Evolutionary conservation across 2,113 vertebrate species (phyloP), one percentile per base, ranked within the genome.

Genomic region (Cyprinodon tularosa): DNA sequence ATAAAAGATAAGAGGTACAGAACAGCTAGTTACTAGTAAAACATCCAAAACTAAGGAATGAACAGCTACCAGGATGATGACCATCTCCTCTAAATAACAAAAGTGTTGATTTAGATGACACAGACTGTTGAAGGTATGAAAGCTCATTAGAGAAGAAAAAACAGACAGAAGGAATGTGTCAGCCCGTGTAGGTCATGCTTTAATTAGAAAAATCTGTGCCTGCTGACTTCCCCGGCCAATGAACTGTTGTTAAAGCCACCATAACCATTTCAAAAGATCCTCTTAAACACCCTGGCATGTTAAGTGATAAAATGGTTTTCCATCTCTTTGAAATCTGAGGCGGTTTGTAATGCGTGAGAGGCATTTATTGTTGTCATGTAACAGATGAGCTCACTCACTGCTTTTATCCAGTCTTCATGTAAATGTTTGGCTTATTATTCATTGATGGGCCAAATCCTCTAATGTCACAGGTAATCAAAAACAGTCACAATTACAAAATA

Each of bases 141-240:
- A 82, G 59, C 39, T 69, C 20, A 57, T 57, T 42, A 67, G 78
- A 44, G 17, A 39, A 67, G 80, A 11, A 13, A 86, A 84, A 82
- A 73, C 74, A 79, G 79, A 91, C 78, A 65, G 62, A 74, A 87
- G 77, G 90, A 92, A 91, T 90, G 87, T 57, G 78, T 88, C 85
- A 88, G 74, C 74, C 68, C 53, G 40, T 20, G 61, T 59, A 82
- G 80, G 88, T 91, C 90, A 80, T 22, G 38, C 66, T 81, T 78
- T 91, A 92, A 92, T 92, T 86, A 90, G 85, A 91, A 90, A 92
- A 90, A 84, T 38, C 76, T 83, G 90, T 81, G 86, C 86, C 85
- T 53, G 0, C 68, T 89, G 86, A 91, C 87, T 88, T 81, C 84
- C 79, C 50, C 76, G 80, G 57, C 85, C 86, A 86, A 85, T 84